Evolutionary conservation across 2,888 invertebrate species (phyloP), one percentile per base, ranked within the genome.

Genomic region (Pyrrhosoma nymphula): DNA sequence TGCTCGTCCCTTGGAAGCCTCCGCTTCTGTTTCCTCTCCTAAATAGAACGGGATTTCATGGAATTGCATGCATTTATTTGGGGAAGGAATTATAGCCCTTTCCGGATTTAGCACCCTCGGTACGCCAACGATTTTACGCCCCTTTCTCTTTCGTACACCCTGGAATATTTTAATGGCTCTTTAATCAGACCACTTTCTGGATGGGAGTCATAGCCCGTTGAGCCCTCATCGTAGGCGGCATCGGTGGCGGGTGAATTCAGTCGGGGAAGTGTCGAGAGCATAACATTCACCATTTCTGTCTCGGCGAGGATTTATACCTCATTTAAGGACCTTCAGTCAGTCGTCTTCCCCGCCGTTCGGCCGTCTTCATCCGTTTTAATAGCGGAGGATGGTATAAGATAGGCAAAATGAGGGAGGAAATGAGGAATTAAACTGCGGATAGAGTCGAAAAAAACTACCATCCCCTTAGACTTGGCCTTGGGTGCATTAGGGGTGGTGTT

Each of bases 81-180:
- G 69, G n/a, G 93, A 63, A 10, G 60, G 60, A 69, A 75, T 82
- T 69, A 93, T 75, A 93, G 69, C 69, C 82, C 82, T 82, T 82
- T 82, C 39, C 75, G 75, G 63, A 91, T 93, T 93, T 93, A 93
- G 47, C 93, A 69, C 69, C 93, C 89, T 82, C 82, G 30, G 82
- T 82, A 82, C 26, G 14, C 69, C 23, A n/a, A 75, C 23, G 47
- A n/a, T 93, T 93, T 93, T 47, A 93, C 47, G 93, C 75, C 93
- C 93, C 93, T 93, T 93, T 93, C 93, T 93, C 93, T 93, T 93
- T 93, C 93, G 93, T 75, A 75, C 93, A 75, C 47, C 75, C 69
- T 20, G 93, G n/a, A 69, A 93, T 93, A 93, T 69, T 93, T 93
- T 93, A 93, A 93, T 69, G 93, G 69, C 69, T 63, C 93, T 93